A percentile compares a stretch with the other conserved stretches of the same genome.
These are phyloP conservation scores for Chloroceryle inda DNA, from an alignment of 2,797 vertebrate species.

Conservation along the genomic window DNA sequence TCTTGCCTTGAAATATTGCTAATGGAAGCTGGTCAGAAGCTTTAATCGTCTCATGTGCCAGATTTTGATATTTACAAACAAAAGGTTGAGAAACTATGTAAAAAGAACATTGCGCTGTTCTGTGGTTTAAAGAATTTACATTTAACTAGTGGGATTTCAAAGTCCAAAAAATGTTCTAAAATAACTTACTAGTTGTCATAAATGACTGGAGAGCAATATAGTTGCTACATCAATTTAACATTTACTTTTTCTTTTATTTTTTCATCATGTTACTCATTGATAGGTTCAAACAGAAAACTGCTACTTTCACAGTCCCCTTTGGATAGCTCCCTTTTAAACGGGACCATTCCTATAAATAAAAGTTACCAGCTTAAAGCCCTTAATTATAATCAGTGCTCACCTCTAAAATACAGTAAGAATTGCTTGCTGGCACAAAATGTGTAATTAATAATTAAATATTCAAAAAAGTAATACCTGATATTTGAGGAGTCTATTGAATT, in stretches of 20 bases:
- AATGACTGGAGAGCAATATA: background rate
- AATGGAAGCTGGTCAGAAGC: background rate
- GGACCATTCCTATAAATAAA: background rate
- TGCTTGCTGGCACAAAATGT: background rate
- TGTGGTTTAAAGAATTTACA: background rate
- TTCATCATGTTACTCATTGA: background rate
- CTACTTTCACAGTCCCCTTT: background rate
- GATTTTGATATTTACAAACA: background rate
- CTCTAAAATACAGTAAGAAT: background rate
- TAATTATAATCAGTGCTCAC: background rate
- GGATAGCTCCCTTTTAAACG: background rate
- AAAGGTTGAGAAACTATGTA: background rate
- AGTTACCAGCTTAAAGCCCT: background rate
- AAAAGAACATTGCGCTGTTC: background rate
- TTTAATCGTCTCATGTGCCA: background rate
- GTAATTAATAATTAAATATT: conserved; percentile 23
- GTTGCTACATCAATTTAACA: background rate
- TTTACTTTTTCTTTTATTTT: background rate
- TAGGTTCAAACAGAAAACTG: conserved; percentile 3
- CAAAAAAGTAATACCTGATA: conserved; percentile 88
- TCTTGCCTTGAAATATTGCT: background rate
- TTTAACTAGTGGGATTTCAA: background rate
- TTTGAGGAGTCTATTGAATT: conserved; percentile 95
- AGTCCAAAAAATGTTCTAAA: background rate
- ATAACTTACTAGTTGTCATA: background rate